Conservation (phyloP, 2,797 vertebrate genomes). For the Cynopterus sphinx region DNA sequence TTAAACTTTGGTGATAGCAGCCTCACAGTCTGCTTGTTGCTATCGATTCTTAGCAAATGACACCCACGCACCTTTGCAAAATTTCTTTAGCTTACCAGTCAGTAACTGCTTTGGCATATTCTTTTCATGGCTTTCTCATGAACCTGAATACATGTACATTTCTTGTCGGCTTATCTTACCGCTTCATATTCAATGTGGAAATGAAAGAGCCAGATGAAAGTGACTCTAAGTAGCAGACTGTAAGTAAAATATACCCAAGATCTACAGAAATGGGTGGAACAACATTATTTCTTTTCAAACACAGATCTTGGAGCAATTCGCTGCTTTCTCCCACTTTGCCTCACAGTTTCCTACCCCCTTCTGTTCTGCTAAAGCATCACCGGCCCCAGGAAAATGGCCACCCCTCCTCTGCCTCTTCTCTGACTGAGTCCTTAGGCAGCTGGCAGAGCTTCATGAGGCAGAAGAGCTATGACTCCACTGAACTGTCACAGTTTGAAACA, state of each 20-base stretch:
- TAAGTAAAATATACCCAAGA: background rate
- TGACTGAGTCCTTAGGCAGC: background rate
- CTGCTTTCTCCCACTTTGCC: background rate
- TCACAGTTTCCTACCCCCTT: background rate
- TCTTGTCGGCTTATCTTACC: background rate
- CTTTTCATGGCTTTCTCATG: background rate
- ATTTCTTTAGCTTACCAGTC: background rate
- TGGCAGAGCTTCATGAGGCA: background rate
- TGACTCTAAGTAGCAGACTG: background rate
- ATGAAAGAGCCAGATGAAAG: background rate
- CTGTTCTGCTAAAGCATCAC: background rate
- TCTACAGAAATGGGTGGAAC: background rate
- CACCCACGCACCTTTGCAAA: background rate
- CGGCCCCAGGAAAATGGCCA: background rate
- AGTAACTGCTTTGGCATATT: background rate
- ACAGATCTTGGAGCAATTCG: background rate
- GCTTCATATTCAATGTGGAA: background rate
- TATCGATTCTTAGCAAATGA: slow-evolving; percentile 40
- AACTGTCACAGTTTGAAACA: slow-evolving; percentile 15
- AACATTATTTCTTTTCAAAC: background rate
- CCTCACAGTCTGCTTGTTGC: slow-evolving; percentile 2
- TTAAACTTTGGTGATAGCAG: slow-evolving; percentile 6
- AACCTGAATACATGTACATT: slow-evolving; percentile 11
- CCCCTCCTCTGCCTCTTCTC: background rate
- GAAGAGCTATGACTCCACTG: background rate